These are phyloP conservation scores for Phalacrocorax carbo DNA, from an alignment of 2,113 vertebrate species.

Conservation along the genomic window DNA sequence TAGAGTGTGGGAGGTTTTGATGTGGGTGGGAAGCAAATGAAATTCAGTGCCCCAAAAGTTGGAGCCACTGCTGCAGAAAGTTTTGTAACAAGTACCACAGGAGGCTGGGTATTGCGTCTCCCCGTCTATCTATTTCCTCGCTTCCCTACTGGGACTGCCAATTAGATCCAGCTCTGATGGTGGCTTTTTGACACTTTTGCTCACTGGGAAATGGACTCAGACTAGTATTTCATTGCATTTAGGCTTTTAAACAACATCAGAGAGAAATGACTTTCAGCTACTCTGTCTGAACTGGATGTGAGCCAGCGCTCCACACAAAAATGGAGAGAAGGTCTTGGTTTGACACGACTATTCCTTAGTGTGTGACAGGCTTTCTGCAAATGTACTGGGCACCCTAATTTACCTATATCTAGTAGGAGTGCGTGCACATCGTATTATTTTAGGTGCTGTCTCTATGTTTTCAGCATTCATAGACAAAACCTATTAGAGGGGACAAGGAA, in stretches of 20 bases:
- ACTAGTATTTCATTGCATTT: slow-evolving; percentile 43
- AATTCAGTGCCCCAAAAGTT: not conserved
- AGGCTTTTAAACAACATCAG: slow-evolving; percentile 47
- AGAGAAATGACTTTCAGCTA: slow-evolving; percentile 37
- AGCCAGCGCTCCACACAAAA: not conserved
- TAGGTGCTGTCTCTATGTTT: not conserved
- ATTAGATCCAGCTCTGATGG: slow-evolving; percentile 42
- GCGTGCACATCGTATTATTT: not conserved
- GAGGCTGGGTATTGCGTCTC: not conserved
- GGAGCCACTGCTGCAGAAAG: slow-evolving; percentile 8
- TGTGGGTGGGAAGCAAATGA: not conserved
- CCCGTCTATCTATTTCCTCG: not conserved
- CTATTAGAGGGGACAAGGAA: not conserved
- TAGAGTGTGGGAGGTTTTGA: not conserved
- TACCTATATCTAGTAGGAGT: not conserved
- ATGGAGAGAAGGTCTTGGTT: not conserved
- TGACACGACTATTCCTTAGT: not conserved
- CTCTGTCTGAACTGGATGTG: slow-evolving; percentile 11
- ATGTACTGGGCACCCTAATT: not conserved
- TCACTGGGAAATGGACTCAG: slow-evolving; percentile 31
- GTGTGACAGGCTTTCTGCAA: not conserved
- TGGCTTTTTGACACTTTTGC: slow-evolving; percentile 52
- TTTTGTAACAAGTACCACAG: slow-evolving; percentile 30
- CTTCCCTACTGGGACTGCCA: slow-evolving; percentile 27
- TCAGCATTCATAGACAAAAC: not conserved